These are phyloP conservation scores for Porites divaricata DNA, from an alignment of 92 coral and sea anemone genomes.

Conservation along the genomic window DNA sequence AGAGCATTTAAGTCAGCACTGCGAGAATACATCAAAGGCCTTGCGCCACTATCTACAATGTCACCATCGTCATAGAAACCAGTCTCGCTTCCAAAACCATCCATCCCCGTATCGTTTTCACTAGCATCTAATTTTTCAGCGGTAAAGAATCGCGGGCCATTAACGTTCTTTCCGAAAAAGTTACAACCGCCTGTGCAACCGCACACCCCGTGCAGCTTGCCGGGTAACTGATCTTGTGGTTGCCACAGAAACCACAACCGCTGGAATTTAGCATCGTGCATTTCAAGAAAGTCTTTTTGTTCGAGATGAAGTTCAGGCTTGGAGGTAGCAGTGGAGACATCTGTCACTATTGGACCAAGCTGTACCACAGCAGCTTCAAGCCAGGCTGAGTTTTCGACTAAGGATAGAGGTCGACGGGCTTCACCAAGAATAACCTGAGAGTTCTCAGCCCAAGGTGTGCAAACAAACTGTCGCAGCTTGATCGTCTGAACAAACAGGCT, in stretches of 20 bases:
- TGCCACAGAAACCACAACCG: constrained; percentile 98
- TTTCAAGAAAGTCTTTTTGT: constrained; percentile 89
- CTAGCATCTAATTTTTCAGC: constrained; percentile 96
- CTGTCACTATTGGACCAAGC: constrained; percentile 91
- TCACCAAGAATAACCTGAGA: constrained; percentile 69
- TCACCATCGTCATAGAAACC: constrained; percentile 91
- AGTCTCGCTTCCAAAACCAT: constrained; percentile 77
- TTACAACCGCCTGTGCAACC: constrained; percentile 98
- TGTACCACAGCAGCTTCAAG: constrained; percentile 88
- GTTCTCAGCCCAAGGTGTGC: constrained; percentile 73
- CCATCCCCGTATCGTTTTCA: constrained; percentile 83
- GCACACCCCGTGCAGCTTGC: constrained; percentile 72
- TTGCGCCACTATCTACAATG: constrained; percentile 72
- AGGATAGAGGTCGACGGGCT: constrained; percentile 78
- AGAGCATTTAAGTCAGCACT: constrained; percentile 68
- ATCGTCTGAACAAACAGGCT: constrained; percentile 86
- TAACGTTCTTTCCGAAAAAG: constrained; percentile 92
- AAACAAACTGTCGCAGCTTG: constrained; percentile 91
- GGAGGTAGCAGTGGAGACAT: constrained; percentile 75
- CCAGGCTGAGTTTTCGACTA: constrained; percentile 88
- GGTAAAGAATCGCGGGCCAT: constrained; percentile 88
- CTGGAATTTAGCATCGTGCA: constrained; percentile 81
- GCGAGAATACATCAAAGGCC: constrained; percentile 90
- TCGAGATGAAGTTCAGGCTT: constrained; percentile 60
- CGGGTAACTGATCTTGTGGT: constrained; percentile 53